phyloP scores from a whole-genome alignment of 1,140 invertebrate genomes.

The Batillaria attramentaria region DNA sequence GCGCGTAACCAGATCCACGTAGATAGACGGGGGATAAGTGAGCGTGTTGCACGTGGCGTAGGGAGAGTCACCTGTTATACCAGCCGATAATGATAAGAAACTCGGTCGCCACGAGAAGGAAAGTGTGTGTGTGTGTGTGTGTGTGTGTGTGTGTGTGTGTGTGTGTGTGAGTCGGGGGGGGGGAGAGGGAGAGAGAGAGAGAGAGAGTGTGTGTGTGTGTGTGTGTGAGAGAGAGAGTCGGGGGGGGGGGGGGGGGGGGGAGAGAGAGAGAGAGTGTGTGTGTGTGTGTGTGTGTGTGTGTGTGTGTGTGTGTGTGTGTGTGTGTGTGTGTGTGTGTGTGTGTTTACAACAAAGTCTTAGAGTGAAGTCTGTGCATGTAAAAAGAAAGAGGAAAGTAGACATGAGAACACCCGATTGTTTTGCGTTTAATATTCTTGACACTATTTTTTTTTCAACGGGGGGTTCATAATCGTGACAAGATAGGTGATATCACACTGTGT shows the following conservation, averaged over 20 bases:
- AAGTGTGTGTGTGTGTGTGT: background rate
- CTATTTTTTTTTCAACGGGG: background rate
- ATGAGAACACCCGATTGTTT: background rate
- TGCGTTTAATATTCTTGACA: background rate
- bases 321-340: background rate
- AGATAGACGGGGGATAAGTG: too few relatives aligned
- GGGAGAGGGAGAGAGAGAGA: too few relatives aligned
- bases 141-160: background rate
- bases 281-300: slow-evolving; percentile 16
- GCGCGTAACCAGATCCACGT: too few relatives aligned
- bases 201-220: slow-evolving; percentile 13
- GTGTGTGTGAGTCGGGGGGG: slow-evolving; percentile 5
- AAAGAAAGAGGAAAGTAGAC: background rate
- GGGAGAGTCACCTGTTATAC: too few relatives aligned
- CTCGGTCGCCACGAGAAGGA: background rate
- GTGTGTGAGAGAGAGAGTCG: slow-evolving; percentile 16
- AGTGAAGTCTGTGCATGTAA: background rate
- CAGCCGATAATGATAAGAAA: background rate
- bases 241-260: too few relatives aligned
- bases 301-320: slow-evolving; percentile 12
- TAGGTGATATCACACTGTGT: background rate
- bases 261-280: too few relatives aligned
- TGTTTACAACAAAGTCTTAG: background rate
- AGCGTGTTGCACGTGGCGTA: too few relatives aligned
- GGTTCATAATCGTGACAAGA: background rate